Evolutionary conservation across 2,888 invertebrate genomes (phyloP), one percentile per base, ranked within the genome.

Genomic region (Limnephilus rhombicus): DNA sequence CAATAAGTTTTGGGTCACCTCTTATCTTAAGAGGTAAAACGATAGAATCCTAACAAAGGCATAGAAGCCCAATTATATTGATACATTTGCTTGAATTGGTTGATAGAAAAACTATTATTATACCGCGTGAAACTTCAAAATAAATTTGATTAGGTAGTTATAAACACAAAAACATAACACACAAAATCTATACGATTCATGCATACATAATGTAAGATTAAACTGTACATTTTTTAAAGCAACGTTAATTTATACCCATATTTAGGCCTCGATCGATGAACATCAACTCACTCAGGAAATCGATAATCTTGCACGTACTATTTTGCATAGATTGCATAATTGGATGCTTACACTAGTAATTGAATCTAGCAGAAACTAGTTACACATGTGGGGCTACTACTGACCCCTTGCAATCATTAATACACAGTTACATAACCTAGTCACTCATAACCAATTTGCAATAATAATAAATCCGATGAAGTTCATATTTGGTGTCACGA

Each of bases 311-410:
- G 68, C 24, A 68, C 68, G 68, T 68, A 68, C 68, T 68, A 68
- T 68, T 68, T 68, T 68, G 68, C 68, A 68, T 68, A 68, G 68
- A 68, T 68, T n/a, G n/a, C 68, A 68, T 68, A 68, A 68, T 68
- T 68, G 68, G 68, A 68, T 68, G 68, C 68, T 68, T 68, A 68
- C 68, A 68, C 68, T 68, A n/a, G 68, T 68, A 68, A 68, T 68
- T 68, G 68, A 68, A 68, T 68, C 24, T 68, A 24, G 68, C 68
- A 68, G 68, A 68, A 68, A 24, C 68, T 68, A 68, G 68, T 68
- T 68, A 68, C 68, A 68, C 68, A 68, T 68, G 68, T 68, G 68
- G 2, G 68, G n/a, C 68, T 68, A 68, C 68, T 68, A 68, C n/a
- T 68, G 68, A 68, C 68, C 68, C n/a, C 24, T 68, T 68, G 68